Evolutionary conservation across 2,797 vertebrate genomes (phyloP).

Genomic region (Etheostoma nigrum): DNA sequence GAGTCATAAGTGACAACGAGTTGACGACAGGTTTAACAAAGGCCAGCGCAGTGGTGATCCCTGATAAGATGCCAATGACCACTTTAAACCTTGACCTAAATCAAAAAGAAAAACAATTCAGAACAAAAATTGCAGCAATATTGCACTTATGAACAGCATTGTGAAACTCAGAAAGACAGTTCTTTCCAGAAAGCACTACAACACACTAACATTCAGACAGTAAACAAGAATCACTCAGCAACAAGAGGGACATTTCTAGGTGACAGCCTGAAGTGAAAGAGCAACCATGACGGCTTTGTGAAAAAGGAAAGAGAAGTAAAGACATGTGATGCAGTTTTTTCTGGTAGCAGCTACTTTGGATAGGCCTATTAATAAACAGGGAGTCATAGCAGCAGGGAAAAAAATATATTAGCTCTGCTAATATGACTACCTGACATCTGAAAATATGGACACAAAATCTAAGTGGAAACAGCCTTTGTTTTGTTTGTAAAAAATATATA

Average conservation of each 20-base stretch:
- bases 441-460: too few species aligned
- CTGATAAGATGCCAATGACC: conserved; percentile 92
- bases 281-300: conserved; percentile 31
- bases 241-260: conserved; percentile 10
- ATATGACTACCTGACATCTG: too few species aligned
- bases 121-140: background rate
- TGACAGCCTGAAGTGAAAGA: conserved; percentile 30
- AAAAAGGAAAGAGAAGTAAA: conserved; percentile 75
- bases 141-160: background rate
- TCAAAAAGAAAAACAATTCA: conserved; percentile 32
- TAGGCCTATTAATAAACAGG: conserved; percentile 78
- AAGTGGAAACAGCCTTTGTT: too few species aligned
- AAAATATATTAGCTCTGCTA: too few species aligned
- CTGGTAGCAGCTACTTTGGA: conserved; percentile 77
- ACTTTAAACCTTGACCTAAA: conserved; percentile 95
- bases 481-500: too few species aligned
- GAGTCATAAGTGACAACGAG: conserved; percentile 94
- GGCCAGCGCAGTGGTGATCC: conserved; percentile 92
- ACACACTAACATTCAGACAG: background rate
- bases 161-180: conserved; percentile 14
- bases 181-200: background rate
- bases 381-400: conserved; percentile 35
- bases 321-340: conserved; percentile 75
- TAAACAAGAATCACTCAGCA: conserved; percentile 8
- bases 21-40: conserved; percentile 98